These are phyloP conservation scores for Cranoglanis bouderius DNA, from an alignment of 2,113 vertebrate species.

Conservation along the genomic window DNA sequence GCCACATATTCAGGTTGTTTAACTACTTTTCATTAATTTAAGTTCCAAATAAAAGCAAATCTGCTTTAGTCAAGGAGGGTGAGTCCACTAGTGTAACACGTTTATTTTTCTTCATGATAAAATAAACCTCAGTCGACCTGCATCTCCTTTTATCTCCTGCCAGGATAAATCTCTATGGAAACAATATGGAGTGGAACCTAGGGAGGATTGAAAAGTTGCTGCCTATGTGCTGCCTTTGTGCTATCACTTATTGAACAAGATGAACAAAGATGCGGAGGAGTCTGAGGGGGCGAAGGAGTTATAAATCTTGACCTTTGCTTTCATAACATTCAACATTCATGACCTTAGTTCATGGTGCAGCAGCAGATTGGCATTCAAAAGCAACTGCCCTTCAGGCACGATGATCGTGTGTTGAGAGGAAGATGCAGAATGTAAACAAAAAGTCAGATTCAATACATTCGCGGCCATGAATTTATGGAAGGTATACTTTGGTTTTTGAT, in stretches of 20 bases:
- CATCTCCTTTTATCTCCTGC: conserved; percentile 26
- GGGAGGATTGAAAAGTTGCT: neutral
- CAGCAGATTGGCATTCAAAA: conserved; percentile 45
- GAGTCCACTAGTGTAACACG: conserved; percentile 3
- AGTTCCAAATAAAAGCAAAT: neutral
- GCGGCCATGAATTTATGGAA: conserved; percentile 39
- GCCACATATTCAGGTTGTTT: neutral
- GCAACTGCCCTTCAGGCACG: conserved; percentile 46
- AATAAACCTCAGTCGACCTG: conserved; percentile 22
- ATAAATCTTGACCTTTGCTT: conserved; percentile 62
- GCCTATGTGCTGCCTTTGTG: conserved; percentile 22
- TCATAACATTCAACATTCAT: conserved; percentile 57
- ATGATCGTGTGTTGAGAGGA: conserved; percentile 35
- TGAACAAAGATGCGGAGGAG: conserved; percentile 44
- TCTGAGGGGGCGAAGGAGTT: conserved; percentile 46
- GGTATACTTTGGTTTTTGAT: conserved; percentile 16
- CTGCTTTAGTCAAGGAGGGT: neutral
- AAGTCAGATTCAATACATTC: conserved; percentile 20
- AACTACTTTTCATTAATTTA: neutral
- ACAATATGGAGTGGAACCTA: conserved; percentile 13
- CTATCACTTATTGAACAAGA: conserved; percentile 30
- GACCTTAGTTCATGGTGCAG: conserved; percentile 37
- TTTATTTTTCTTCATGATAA: conserved; percentile 22
- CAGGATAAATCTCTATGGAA: conserved; percentile 35
- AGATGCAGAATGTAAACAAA: conserved; percentile 51